Conservation (phyloP, 2,113 vertebrate species). For the Prolemur simus region DNA sequence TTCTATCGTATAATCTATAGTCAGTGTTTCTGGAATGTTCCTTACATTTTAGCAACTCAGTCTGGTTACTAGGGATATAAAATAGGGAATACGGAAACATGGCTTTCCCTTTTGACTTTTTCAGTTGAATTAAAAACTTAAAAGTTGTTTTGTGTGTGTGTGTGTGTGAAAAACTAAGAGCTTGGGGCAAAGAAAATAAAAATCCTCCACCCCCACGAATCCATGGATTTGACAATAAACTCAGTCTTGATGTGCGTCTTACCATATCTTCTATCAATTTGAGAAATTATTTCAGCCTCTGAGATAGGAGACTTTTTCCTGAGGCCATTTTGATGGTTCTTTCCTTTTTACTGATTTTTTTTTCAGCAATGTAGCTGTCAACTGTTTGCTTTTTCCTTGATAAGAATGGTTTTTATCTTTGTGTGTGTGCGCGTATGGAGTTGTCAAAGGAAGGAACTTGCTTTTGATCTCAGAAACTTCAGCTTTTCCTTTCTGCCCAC, state of each 20-base stretch:
- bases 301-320: not conserved
- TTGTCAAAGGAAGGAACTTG: not conserved
- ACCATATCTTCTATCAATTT: too few species aligned
- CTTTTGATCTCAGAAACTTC: not conserved
- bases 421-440: not conserved
- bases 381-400: not conserved
- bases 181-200: not conserved
- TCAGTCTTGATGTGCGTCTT: not conserved
- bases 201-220: not conserved
- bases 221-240: not conserved
- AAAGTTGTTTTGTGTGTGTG: not conserved
- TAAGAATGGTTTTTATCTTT: not conserved
- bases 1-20: not conserved
- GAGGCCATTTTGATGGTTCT: not conserved
- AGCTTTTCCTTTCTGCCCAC: constrained; percentile 4
- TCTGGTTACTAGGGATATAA: not conserved
- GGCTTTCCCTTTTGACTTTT: not conserved
- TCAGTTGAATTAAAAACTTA: not conserved
- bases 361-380: not conserved
- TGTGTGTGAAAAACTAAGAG: not conserved
- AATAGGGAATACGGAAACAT: not conserved
- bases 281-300: not conserved
- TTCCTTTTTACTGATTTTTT: not conserved
- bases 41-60: not conserved
- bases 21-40: not conserved